Evolutionary conservation across 2,797 vertebrate genomes (phyloP), one percentile per base, ranked within the genome.

Genomic region (Enteromius unitaeniatus): DNA sequence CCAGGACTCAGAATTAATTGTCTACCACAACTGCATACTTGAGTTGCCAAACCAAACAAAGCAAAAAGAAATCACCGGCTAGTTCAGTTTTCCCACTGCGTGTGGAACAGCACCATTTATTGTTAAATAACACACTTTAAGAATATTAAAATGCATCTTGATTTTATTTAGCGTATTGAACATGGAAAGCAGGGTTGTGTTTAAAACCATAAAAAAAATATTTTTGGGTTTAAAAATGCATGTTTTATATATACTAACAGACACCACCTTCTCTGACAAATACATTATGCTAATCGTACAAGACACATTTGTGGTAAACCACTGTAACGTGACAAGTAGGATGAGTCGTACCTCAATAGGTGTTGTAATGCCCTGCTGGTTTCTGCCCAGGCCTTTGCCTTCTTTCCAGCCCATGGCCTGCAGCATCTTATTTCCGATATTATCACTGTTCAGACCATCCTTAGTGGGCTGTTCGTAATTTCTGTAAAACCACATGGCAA

Each of bases 341-440:
- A 23, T 9, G 34, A 23, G 21, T 5, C 90, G 90, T 90, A 99
- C 98, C 96, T 98, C 97, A 62, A 99, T 99, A 55, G 98, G 98
- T 40, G 98, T 94, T 0, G 97, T 99, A 90, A 99, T 99, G 86
- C 98, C 98, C 89, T 99, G 98, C 86, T 98, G 98, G 89, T 99
- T 98, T 70, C 98, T 95, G 26, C 98, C 98, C 11, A 99, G 94
- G 51, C 98, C 98, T 0, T 97, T 98, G 17, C 98, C 98, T 93
- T 99, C 98, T 90, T 97, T 95, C 98, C 98, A 99, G 82, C 98
- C 98, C 98, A 99, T 99, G 74, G 98, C 98, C 89, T 99, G 98
- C 47, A 99, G 96, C 98, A 99, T 99, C 92, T 99, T 99, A 93
- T 97, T 99, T 74, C 98, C 98, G 28, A 99, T 99, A 78, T 99